These are phyloP conservation scores for Anabas testudineus DNA, from an alignment of 2,797 vertebrate genomes.

Conservation along the genomic window DNA sequence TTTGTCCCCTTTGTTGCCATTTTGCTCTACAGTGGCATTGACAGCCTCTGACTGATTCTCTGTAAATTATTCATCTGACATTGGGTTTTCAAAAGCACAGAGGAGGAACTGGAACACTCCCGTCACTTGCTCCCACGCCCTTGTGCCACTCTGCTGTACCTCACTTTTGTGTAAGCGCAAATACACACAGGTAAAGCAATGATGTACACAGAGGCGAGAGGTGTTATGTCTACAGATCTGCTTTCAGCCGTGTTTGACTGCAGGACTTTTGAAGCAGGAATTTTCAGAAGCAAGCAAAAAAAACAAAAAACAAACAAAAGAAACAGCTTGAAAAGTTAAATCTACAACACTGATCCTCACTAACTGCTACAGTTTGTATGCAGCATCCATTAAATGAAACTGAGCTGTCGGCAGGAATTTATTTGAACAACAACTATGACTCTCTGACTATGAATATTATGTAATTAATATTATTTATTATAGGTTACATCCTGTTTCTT, in stretches of 20 bases:
- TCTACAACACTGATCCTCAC: too few species aligned
- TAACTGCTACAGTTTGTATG: background rate
- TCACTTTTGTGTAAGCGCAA: constrained; percentile 2
- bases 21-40: constrained; percentile 40
- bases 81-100: constrained; percentile 57
- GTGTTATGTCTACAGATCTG: background rate
- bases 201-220: background rate
- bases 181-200: background rate
- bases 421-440: too few species aligned
- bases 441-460: too few species aligned
- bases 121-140: constrained; percentile 6
- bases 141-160: constrained; percentile 23
- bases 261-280: background rate
- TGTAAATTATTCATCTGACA: constrained; percentile 67
- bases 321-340: too few species aligned
- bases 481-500: too few species aligned
- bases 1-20: constrained; percentile 41
- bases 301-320: too few species aligned
- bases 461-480: too few species aligned
- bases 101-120: constrained; percentile 38
- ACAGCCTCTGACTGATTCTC: constrained; percentile 42
- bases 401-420: too few species aligned
- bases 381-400: background rate
- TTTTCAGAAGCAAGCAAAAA: too few species aligned
- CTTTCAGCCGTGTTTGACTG: background rate